Conservation (phyloP, 2,797 vertebrate species). For the Eurystomus glaucurus region DNA sequence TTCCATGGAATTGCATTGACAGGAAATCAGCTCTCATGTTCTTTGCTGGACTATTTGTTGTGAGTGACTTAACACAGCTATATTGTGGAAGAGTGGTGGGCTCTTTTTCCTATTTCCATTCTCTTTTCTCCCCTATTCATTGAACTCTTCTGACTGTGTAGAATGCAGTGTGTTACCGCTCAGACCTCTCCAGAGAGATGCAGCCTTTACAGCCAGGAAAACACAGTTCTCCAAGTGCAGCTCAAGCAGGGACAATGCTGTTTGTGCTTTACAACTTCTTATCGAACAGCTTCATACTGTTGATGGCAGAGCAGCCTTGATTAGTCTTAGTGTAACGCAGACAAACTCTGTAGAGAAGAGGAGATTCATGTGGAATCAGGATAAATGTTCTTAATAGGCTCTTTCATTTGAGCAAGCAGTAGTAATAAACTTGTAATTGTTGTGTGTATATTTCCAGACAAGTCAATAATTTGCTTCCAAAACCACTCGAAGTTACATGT, state of each 20-base stretch:
- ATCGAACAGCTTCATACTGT: fast-evolving
- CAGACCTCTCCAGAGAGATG: background rate
- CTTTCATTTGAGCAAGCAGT: background rate
- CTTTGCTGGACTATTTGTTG: background rate
- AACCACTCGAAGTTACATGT: background rate
- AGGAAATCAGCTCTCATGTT: background rate
- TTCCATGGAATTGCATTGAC: background rate
- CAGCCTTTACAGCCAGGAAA: background rate
- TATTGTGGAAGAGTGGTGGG: background rate
- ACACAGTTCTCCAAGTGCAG: background rate
- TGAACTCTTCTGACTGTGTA: background rate
- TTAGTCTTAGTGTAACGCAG: background rate
- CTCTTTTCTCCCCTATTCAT: background rate
- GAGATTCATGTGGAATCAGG: background rate
- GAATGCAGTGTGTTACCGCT: background rate
- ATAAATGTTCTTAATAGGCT: background rate
- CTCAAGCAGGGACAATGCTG: background rate
- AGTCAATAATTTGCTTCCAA: conserved; percentile 45
- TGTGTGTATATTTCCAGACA: background rate
- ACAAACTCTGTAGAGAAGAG: background rate
- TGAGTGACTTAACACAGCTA: background rate
- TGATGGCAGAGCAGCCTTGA: fast-evolving
- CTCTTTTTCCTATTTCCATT: background rate
- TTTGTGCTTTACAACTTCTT: background rate
- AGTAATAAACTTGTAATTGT: conserved; percentile 1